Conservation (phyloP, 2,888 invertebrate genomes). For the Dendrolimus pini region DNA sequence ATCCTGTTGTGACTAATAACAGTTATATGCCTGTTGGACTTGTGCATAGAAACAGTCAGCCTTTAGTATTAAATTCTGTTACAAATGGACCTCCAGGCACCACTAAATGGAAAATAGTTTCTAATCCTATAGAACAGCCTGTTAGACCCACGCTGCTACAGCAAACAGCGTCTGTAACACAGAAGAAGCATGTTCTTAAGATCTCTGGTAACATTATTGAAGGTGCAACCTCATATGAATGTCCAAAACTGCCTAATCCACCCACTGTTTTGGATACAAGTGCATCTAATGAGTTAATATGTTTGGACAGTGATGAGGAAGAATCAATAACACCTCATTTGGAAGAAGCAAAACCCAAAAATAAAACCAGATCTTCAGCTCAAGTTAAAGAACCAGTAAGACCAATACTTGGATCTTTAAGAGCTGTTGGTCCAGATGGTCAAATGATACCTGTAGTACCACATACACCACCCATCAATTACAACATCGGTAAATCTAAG, state of each 20-base stretch:
- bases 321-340: slow-evolving; percentile 14
- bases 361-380: background rate
- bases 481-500: background rate
- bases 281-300: slow-evolving; percentile 28
- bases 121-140: background rate
- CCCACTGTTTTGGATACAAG: background rate
- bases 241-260: background rate
- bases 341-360: background rate
- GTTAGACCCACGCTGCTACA: background rate
- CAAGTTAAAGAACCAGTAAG: background rate
- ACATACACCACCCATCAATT: background rate
- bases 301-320: slow-evolving; percentile 60
- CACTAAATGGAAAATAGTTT: background rate
- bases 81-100: background rate
- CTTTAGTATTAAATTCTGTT: background rate
- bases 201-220: background rate
- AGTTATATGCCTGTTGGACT: slow-evolving; percentile 2
- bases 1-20: slow-evolving; percentile 7
- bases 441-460: background rate
- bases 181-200: background rate
- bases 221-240: background rate
- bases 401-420: background rate
- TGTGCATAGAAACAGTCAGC: background rate
- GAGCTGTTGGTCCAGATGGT: background rate
- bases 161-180: background rate